Evolutionary conservation across 2,113 vertebrate species (phyloP).

Genomic region (Fulmarus glacialis): DNA sequence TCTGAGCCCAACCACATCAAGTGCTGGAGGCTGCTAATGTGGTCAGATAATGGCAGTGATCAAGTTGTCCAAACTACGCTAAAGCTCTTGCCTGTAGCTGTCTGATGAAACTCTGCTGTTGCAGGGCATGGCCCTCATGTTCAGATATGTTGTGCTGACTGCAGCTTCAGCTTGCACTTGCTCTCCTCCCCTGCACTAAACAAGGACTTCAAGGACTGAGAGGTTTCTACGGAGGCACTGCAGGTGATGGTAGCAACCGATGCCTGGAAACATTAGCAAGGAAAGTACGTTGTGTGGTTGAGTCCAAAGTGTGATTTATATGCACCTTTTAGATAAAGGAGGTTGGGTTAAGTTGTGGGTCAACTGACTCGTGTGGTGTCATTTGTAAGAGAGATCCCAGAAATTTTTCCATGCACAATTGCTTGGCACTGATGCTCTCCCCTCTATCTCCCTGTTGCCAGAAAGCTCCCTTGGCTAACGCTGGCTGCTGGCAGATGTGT

Average conservation of each 20-base stretch:
- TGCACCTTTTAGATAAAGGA: constrained; percentile 15
- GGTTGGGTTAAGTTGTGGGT: background rate
- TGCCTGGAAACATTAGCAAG: background rate
- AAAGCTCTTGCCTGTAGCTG: background rate
- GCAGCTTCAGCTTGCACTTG: background rate
- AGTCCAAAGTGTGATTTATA: background rate
- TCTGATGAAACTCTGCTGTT: background rate
- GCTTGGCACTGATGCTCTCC: background rate
- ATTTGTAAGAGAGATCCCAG: background rate
- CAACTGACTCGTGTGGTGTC: background rate
- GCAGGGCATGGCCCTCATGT: background rate
- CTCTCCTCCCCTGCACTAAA: background rate
- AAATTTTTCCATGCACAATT: constrained; percentile 17
- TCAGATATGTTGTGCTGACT: background rate
- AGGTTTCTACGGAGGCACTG: background rate
- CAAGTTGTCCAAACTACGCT: background rate
- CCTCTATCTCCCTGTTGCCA: background rate
- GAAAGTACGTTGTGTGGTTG: background rate
- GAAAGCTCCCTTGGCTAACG: background rate
- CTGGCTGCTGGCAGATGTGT: constrained; percentile 7
- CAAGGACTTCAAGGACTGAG: background rate
- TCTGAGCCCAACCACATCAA: background rate
- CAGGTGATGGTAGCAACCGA: background rate
- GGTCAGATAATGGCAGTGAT: background rate
- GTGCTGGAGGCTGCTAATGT: background rate